A percentile compares a stretch with the other conserved stretches of the same genome.
Evolutionary conservation across 2,888 invertebrate species (phyloP).

Genomic region (Standfussiana lucernea): DNA sequence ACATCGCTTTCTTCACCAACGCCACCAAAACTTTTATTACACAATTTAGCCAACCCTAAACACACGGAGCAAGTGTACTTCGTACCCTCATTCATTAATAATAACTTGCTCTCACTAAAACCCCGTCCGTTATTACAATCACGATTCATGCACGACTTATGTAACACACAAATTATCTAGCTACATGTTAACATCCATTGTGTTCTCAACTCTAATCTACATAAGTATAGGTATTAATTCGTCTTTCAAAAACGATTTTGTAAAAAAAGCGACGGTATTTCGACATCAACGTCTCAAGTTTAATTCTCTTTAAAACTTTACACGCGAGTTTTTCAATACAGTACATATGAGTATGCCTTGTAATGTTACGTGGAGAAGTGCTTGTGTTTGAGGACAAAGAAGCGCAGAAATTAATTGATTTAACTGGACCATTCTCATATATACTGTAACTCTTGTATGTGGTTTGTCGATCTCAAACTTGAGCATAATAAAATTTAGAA

Average conservation of each 20-base stretch:
- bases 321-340: conserved; percentile 83
- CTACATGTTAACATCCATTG: conserved; percentile 88
- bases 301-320: conserved; percentile 75
- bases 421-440: background rate
- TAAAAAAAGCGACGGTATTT: conserved; percentile 84
- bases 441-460: background rate
- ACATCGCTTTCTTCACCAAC: background rate
- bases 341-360: conserved; percentile 75
- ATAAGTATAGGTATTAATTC: conserved; percentile 90
- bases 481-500: conserved; percentile 6
- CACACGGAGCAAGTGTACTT: conserved; percentile 76
- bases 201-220: conserved; percentile 86
- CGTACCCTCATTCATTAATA: conserved; percentile 85
- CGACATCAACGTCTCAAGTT: conserved; percentile 76
- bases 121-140: conserved; percentile 83
- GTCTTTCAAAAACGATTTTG: conserved; percentile 88
- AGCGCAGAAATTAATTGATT: background rate
- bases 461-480: background rate
- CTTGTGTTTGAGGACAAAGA: conserved; percentile 15
- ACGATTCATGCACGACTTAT: conserved; percentile 85
- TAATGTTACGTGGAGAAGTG: conserved; percentile 70
- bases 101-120: conserved; percentile 83
- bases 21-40: background rate
- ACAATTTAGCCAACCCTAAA: conserved; percentile 65
- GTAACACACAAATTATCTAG: conserved; percentile 87